Percentiles rank a stretch among this genome's conserved stretches.
These are phyloP conservation scores for Nestor notabilis DNA, from an alignment of 2,113 vertebrate genomes.

Conservation along the genomic window DNA sequence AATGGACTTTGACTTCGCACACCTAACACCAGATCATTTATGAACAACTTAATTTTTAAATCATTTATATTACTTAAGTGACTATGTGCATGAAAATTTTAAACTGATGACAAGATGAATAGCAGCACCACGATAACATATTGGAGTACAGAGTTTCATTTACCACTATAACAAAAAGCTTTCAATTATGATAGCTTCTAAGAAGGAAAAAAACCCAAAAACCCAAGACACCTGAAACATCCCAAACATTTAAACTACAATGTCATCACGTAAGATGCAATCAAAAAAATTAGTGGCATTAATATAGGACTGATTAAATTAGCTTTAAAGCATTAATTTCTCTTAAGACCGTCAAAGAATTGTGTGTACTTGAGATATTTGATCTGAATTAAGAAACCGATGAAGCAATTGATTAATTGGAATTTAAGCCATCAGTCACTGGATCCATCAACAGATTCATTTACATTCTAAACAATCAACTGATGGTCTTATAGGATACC, in stretches of 20 bases:
- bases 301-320: conserved; percentile 89
- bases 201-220: neutral
- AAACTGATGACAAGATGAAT: conserved; percentile 55
- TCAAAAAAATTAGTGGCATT: conserved; percentile 81
- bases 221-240: neutral
- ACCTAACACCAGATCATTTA: conserved; percentile 44
- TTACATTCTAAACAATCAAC: conserved; percentile 97
- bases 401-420: conserved; percentile 99
- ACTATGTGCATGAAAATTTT: conserved; percentile 63
- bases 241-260: conserved; percentile 78
- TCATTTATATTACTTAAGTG: conserved; percentile 70
- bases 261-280: conserved; percentile 71
- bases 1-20: conserved; percentile 10
- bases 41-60: conserved; percentile 73
- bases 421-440: conserved; percentile 97
- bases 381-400: conserved; percentile 97
- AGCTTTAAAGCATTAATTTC: conserved; percentile 91
- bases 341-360: conserved; percentile 87
- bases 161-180: conserved; percentile 13
- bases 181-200: conserved; percentile 10
- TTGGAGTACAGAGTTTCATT: conserved; percentile 20
- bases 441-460: conserved; percentile 92
- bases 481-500: conserved; percentile 86
- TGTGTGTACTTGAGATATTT: conserved; percentile 92
- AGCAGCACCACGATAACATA: conserved; percentile 5